phyloP scores from a whole-genome alignment of 1,140 invertebrate genomes.

The Brachionus koreanus region DNA sequence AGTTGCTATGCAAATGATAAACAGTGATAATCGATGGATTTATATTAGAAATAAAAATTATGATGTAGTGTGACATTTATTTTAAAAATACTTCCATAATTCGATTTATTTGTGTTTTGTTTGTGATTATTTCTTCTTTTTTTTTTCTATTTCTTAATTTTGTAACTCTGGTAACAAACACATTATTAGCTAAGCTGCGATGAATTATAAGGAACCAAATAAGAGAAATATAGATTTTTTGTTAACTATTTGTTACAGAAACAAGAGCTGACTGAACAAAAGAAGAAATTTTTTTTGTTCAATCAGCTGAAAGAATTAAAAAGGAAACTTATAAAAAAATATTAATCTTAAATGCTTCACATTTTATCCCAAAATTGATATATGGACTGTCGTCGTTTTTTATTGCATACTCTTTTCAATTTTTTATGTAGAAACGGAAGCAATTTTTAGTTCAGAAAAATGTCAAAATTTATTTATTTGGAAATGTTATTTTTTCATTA shows the following conservation, averaged over 20 bases:
- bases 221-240: not conserved
- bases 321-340: not conserved
- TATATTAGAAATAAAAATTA: not conserved
- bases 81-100: not conserved
- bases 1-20: not conserved
- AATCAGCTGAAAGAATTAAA: not conserved
- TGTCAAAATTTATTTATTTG: no score
- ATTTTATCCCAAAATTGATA: not conserved
- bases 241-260: not conserved
- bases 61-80: not conserved
- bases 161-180: not conserved
- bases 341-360: not conserved
- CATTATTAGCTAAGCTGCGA: not conserved
- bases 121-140: not conserved
- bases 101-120: not conserved
- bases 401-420: no score
- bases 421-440: no score
- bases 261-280: not conserved
- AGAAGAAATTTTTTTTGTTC: not conserved
- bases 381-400: not conserved
- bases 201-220: not conserved
- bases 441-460: no score
- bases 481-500: no score
- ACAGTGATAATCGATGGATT: not conserved
- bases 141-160: not conserved